Percentiles rank a stretch among this genome's conserved stretches.
phyloP scores from a whole-genome alignment of 2,113 vertebrate genomes.

The Pachycephala philippinensis region DNA sequence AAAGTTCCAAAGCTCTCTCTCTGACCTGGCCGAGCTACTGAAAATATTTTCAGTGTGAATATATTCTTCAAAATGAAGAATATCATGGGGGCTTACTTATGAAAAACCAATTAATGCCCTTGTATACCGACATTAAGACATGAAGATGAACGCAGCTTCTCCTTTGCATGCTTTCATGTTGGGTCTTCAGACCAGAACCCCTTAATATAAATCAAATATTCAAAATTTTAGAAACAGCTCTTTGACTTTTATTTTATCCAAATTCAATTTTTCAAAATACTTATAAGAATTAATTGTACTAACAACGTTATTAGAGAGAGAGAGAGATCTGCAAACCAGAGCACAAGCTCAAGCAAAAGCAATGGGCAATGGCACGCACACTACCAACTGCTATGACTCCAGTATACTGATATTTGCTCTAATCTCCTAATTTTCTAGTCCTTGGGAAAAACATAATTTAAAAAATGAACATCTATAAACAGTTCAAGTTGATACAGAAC shows the following conservation, averaged over 20 bases:
- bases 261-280: background rate
- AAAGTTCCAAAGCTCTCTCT: background rate
- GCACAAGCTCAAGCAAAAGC: background rate
- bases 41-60: background rate
- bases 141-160: background rate
- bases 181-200: background rate
- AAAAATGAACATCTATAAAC: background rate
- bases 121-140: background rate
- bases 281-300: background rate
- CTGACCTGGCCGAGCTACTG: background rate
- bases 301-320: background rate
- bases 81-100: background rate
- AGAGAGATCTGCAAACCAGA: background rate
- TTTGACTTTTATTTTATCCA: background rate
- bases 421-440: background rate
- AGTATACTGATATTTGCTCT: background rate
- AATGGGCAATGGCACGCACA: background rate
- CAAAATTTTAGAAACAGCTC: background rate
- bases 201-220: background rate
- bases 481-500: background rate
- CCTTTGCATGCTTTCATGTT: background rate
- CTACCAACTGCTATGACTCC: background rate
- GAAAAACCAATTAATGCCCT: background rate
- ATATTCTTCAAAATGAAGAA: background rate
- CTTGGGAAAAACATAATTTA: background rate